Percentiles rank a stretch among this genome's conserved stretches.
These are phyloP conservation scores for Xenopus borealis DNA, from an alignment of 2,113 vertebrate species.

Conservation along the genomic window DNA sequence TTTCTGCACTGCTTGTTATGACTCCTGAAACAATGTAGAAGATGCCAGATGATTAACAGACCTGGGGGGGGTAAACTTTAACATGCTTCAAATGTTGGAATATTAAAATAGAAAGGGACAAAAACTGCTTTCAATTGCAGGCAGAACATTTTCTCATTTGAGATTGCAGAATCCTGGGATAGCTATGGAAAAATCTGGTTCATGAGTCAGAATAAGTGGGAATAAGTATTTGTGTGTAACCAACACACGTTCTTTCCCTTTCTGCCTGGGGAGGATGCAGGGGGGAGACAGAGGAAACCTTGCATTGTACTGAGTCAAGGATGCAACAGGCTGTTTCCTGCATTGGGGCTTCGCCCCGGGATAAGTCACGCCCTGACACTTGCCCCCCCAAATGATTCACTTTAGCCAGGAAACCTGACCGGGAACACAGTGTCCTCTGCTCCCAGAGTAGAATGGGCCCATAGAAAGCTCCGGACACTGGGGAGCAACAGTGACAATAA, in stretches of 20 bases:
- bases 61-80: too few species aligned
- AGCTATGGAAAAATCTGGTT: too few species aligned
- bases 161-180: too few species aligned
- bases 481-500: neutral
- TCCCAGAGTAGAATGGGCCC: neutral
- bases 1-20: too few species aligned
- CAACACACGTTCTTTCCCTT: conserved; percentile 2
- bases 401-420: conserved; percentile 16
- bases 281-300: neutral
- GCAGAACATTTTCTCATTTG: too few species aligned
- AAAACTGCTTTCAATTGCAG: too few species aligned
- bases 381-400: conserved; percentile 34
- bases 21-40: too few species aligned
- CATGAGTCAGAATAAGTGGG: too few species aligned
- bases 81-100: too few species aligned
- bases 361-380: conserved; percentile 21
- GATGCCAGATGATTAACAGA: too few species aligned
- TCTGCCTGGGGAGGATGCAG: conserved; percentile 6
- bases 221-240: conserved; percentile 35
- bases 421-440: conserved; percentile 25
- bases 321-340: conserved; percentile 6
- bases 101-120: too few species aligned
- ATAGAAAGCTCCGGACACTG: neutral
- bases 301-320: neutral
- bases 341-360: neutral